phyloP scores from a whole-genome alignment of 2,888 invertebrate species.

The Cephus spinipes region DNA sequence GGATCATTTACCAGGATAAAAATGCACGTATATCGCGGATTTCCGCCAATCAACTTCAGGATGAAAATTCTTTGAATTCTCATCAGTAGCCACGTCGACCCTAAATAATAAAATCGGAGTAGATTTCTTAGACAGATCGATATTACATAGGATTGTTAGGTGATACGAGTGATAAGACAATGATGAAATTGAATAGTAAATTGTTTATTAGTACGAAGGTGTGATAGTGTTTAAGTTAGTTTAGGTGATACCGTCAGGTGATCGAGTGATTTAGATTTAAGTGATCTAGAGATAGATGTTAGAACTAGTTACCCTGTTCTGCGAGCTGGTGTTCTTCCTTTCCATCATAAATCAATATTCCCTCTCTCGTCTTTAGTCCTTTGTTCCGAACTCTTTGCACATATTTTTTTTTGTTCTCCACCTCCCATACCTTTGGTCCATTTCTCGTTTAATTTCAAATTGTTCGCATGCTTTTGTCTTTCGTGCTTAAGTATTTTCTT shows the following conservation, averaged over 20 bases:
- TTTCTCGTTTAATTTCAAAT: constrained; percentile 5
- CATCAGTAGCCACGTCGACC: neutral
- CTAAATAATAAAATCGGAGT: neutral
- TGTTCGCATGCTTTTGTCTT: constrained; percentile 5
- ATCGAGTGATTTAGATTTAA: constrained; percentile 19
- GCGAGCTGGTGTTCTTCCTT: constrained; percentile 53
- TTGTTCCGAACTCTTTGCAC: constrained; percentile 8
- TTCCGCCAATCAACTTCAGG: neutral
- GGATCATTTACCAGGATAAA: neutral
- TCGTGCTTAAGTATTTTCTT: neutral
- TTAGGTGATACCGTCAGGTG: constrained; percentile 33
- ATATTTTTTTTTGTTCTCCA: constrained; percentile 6
- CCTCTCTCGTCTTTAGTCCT: neutral
- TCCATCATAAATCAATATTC: constrained; percentile 33
- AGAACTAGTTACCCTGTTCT: constrained; percentile 63
- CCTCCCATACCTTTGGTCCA: constrained; percentile 7
- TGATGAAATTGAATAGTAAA: constrained; percentile 59
- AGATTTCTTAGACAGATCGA: neutral
- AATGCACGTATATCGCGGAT: neutral
- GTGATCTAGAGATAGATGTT: constrained; percentile 60
- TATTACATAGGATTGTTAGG: neutral
- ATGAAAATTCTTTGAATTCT: neutral
- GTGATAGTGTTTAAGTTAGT: constrained; percentile 56
- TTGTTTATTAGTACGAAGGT: constrained; percentile 63
- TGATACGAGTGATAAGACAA: neutral